Evolutionary conservation across 53 echinoderm and acorn worm species (phyloP).

Genomic region (Stichopus horrens): DNA sequence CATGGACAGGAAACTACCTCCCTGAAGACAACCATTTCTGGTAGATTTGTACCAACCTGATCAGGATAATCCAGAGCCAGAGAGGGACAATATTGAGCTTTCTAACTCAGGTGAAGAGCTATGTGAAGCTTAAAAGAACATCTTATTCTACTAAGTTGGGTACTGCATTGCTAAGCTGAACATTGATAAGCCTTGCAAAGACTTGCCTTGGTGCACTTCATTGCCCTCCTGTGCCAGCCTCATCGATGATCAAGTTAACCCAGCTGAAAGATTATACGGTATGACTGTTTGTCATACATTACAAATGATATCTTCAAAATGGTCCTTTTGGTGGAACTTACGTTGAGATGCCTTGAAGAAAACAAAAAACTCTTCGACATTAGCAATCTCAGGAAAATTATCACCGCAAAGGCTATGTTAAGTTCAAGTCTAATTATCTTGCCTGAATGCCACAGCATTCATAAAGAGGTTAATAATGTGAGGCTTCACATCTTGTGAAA

Average conservation of each 20-base stretch:
- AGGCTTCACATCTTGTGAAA: neutral
- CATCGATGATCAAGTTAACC: neutral
- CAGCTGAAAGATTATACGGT: neutral
- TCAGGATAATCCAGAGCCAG: neutral
- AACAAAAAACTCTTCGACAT: neutral
- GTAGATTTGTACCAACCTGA: conserved; percentile 39
- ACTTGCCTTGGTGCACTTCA: conserved; percentile 6
- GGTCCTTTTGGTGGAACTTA: too few species aligned
- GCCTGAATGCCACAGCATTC: neutral
- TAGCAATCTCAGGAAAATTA: neutral
- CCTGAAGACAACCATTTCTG: conserved; percentile 52
- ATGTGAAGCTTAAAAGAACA: conserved; percentile 37
- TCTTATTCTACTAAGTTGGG: conserved; percentile 52
- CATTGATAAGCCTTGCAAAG: conserved; percentile 22
- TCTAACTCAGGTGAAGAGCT: neutral
- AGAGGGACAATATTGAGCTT: neutral
- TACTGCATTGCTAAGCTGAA: conserved; percentile 51
- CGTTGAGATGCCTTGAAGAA: neutral
- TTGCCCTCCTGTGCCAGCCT: neutral
- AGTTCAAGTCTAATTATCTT: neutral
- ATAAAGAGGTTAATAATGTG: neutral
- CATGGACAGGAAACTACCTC: conserved; percentile 47
- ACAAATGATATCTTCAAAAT: neutral
- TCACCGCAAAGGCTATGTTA: neutral
- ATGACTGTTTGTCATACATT: neutral